A percentile compares a stretch with the other conserved stretches of the same genome.
These are phyloP conservation scores for Gadus chalcogrammus DNA, from an alignment of 2,113 vertebrate species.

Conservation along the genomic window DNA sequence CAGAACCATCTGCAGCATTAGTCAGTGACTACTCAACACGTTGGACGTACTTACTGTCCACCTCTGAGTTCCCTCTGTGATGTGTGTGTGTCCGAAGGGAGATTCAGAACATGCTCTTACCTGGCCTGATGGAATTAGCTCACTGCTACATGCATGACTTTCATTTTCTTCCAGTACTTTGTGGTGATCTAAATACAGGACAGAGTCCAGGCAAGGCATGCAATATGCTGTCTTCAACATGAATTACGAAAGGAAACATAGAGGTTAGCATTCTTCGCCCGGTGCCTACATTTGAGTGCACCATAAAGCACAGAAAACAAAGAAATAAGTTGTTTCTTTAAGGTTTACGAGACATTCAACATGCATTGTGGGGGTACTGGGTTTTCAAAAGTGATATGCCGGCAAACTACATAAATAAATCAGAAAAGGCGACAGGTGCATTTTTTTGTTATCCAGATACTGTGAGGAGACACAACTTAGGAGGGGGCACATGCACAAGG, in stretches of 20 bases:
- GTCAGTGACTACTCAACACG: background rate
- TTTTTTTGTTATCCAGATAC: slow-evolving; percentile 1
- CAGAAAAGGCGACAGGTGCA: background rate
- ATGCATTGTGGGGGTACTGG: no score
- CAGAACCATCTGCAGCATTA: background rate
- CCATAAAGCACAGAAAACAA: no score
- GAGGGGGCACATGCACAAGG: slow-evolving; percentile 7
- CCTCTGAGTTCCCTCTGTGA: slow-evolving; percentile 18
- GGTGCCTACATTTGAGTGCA: background rate
- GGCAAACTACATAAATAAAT: no score
- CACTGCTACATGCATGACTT: slow-evolving; percentile 18
- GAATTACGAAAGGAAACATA: background rate
- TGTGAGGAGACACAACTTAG: slow-evolving; percentile 1
- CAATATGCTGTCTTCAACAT: background rate
- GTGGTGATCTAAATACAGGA: slow-evolving; percentile 12
- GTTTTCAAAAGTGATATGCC: no score
- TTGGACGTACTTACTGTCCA: slow-evolving; percentile 39
- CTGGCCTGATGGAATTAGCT: slow-evolving; percentile 13
- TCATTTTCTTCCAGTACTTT: background rate
- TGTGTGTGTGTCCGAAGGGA: slow-evolving; percentile 15
- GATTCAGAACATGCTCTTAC: slow-evolving; percentile 51
- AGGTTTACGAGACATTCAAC: no score
- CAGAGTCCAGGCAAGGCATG: background rate
- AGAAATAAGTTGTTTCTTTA: no score
- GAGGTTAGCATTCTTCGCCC: background rate